phyloP scores from a whole-genome alignment of 2,113 vertebrate genomes.

The Nibea coibor region DNA sequence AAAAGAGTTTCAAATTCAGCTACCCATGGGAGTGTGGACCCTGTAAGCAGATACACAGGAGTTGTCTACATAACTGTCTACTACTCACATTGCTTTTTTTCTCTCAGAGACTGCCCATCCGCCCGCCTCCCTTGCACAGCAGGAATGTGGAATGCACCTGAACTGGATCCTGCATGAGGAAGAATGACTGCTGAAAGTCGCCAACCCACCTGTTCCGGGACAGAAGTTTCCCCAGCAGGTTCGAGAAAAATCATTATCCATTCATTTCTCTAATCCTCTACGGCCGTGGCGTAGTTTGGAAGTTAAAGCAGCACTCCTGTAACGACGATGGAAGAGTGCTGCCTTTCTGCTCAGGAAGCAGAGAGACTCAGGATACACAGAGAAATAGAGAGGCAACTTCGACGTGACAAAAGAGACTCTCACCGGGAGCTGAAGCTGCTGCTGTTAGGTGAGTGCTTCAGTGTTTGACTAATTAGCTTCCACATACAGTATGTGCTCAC shows the following conservation, averaged over 20 bases:
- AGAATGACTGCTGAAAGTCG: constrained; percentile 41
- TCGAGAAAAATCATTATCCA: constrained; percentile 3
- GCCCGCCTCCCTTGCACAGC: constrained; percentile 35
- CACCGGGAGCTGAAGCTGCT: constrained; percentile 86
- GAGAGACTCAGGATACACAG: constrained; percentile 83
- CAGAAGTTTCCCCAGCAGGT: neutral
- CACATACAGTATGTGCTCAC: neutral
- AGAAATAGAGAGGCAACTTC: constrained; percentile 88
- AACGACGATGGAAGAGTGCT: constrained; percentile 83
- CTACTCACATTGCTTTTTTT: neutral
- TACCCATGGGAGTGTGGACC: neutral
- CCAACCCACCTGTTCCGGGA: constrained; percentile 50
- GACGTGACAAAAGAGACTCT: constrained; percentile 79
- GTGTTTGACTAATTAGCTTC: neutral
- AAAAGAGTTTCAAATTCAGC: neutral
- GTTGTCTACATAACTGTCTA: neutral
- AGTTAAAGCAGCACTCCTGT: neutral
- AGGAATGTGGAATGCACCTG: constrained; percentile 73
- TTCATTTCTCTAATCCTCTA: neutral
- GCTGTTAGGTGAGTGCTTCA: constrained; percentile 74
- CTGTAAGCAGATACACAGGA: constrained; percentile 29
- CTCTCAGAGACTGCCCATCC: neutral
- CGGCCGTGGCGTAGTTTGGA: neutral
- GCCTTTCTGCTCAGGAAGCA: constrained; percentile 81
- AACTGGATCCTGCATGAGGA: constrained; percentile 60